Evolutionary conservation across 2,888 invertebrate species (phyloP).

Genomic region (Cosmopolites sordidus): DNA sequence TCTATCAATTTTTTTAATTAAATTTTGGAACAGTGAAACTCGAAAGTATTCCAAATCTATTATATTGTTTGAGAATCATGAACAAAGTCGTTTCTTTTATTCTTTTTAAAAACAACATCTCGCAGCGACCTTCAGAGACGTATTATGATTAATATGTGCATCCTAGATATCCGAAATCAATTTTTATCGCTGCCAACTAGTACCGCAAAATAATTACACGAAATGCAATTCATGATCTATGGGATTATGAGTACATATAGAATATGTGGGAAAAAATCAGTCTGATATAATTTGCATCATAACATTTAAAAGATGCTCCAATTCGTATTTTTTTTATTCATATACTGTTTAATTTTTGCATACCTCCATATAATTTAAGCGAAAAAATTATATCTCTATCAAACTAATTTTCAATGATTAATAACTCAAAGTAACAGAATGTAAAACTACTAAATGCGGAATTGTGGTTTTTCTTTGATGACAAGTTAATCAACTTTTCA

Average conservation of each 20-base stretch:
- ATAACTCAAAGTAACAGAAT: too few species aligned
- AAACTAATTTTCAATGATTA: too few species aligned
- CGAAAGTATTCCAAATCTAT: background rate
- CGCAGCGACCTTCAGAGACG: slow-evolving; percentile 9
- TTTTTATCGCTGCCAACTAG: slow-evolving; percentile 32
- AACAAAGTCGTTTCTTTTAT: background rate
- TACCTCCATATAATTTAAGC: too few species aligned
- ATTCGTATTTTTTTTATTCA: too few species aligned
- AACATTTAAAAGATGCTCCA: too few species aligned
- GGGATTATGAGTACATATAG: slow-evolving; percentile 16
- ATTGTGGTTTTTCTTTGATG: too few species aligned
- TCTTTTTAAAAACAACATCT: background rate
- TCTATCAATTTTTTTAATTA: background rate
- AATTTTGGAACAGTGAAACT: too few species aligned
- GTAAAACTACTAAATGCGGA: too few species aligned
- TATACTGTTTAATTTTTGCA: too few species aligned
- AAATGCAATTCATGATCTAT: slow-evolving; percentile 24
- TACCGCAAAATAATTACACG: slow-evolving; percentile 30
- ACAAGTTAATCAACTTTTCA: too few species aligned
- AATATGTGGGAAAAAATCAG: slow-evolving; percentile 1
- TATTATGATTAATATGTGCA: slow-evolving; percentile 40
- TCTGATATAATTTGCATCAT: slow-evolving; percentile 4
- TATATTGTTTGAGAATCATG: background rate
- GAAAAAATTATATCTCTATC: too few species aligned
- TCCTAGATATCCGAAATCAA: slow-evolving; percentile 39